Percentiles rank a stretch among this genome's conserved stretches.
Evolutionary conservation across 1,140 invertebrate genomes (phyloP).

Genomic region (Alviniconcha marisindica): DNA sequence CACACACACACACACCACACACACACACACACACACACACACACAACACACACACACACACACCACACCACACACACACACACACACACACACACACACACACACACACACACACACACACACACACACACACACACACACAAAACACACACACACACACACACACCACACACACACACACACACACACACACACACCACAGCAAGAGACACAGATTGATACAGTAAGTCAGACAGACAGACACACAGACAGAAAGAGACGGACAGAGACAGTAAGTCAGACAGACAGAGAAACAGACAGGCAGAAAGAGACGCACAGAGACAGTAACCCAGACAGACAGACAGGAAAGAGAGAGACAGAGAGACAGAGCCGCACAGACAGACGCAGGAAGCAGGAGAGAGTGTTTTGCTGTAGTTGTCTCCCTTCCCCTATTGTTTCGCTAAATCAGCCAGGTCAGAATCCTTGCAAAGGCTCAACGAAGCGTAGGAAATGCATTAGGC

Average conservation of each 20-base stretch:
- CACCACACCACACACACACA: no score
- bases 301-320: background rate
- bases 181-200: background rate
- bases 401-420: background rate
- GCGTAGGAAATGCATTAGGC: no score
- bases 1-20: no score
- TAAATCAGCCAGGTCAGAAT: no score
- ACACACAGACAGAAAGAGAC: background rate
- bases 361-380: background rate
- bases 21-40: no score
- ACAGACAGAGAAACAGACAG: background rate
- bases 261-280: background rate
- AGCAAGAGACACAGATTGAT: no score
- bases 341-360: background rate
- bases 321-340: background rate
- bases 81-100: slow-evolving; percentile 16
- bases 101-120: background rate
- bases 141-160: no score
- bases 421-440: background rate
- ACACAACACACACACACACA: no score
- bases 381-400: background rate
- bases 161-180: background rate
- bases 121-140: no score
- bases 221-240: background rate
- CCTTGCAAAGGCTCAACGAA: background rate